Evolutionary conservation across 2,888 invertebrate genomes (phyloP), one percentile per base, ranked within the genome.

Genomic region (Osmoderma eremita): DNA sequence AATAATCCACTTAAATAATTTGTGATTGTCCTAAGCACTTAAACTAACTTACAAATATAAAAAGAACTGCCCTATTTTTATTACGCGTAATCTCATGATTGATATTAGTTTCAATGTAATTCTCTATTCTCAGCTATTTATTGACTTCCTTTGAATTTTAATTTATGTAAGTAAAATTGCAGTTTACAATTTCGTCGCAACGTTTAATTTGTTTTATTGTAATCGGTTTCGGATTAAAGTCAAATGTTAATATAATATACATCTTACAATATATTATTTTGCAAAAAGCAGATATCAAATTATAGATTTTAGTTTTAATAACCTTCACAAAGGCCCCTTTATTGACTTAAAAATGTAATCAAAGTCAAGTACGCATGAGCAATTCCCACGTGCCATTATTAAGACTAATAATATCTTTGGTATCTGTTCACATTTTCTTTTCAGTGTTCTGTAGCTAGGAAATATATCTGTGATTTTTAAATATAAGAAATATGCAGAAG

Each of bases 391-490:
- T 30, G 30, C 30, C 30, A 30, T 30, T 30, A 30, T 30, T 42
- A 42, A 42, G n/a, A 42, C 17, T 17, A 13, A 42, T n/a, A 42
- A 18, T 12, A 4, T 8, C 10, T 48, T 48, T 48, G 48, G n/a
- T 20, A 48, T 48, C 17, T 48, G 18, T 48, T n/a, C 12, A n/a
- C 20, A 20, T 20, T 48, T n/a, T 48, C 12, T 1, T 12, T 20
- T 45, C 13, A 45, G 8, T 45, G 48, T 48, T 48, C 12, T 48
- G 20, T 48, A 48, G 30, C 30, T 48, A 45, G n/a, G 15, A 24
- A 45, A 61, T 61, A 30, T 61, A 45, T 61, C 58, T 61, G 58
- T 61, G 58, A 61, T 61, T 61, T 61, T 24, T 61, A 61, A 61
- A 24, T 61, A 42, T 61, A 61, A 61, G 58, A 42, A 48, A 45